A percentile compares a stretch with the other conserved stretches of the same genome.
Evolutionary conservation across 2,113 vertebrate genomes (phyloP).

Genomic region (Serinus canaria): DNA sequence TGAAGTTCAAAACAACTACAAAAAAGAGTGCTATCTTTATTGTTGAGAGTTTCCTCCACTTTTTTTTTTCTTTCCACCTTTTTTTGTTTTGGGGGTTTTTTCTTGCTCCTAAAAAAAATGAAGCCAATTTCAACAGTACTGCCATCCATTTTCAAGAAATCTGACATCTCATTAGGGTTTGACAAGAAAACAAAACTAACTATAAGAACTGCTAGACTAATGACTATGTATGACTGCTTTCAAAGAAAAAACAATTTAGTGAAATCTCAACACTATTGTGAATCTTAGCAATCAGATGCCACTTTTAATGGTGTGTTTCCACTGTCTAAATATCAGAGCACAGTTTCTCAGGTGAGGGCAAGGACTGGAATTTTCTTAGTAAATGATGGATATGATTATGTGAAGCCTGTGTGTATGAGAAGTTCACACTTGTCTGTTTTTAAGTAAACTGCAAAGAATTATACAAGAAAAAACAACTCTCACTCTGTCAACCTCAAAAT

Average conservation of each 20-base stretch:
- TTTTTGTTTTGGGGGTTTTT: background rate
- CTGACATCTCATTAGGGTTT: background rate
- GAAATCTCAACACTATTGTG: background rate
- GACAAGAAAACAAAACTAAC: background rate
- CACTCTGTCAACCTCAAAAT: background rate
- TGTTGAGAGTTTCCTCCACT: background rate
- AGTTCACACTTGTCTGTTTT: background rate
- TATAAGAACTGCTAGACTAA: background rate
- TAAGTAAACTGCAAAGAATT: background rate
- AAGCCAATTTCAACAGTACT: background rate
- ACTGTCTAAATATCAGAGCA: background rate
- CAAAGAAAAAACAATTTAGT: background rate
- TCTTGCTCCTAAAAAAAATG: background rate
- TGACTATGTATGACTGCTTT: background rate
- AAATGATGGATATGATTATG: rapidly evolving
- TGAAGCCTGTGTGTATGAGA: background rate
- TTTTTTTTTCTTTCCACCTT: no score
- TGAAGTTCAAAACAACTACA: background rate
- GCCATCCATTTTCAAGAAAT: background rate
- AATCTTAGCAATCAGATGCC: background rate
- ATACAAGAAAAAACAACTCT: background rate
- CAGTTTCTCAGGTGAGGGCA: background rate
- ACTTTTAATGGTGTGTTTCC: background rate
- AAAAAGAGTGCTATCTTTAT: background rate
- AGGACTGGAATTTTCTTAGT: background rate